Percentiles rank a stretch among this genome's conserved stretches.
Conservation (phyloP, 2,113 vertebrate genomes). For the Cettia cetti region DNA sequence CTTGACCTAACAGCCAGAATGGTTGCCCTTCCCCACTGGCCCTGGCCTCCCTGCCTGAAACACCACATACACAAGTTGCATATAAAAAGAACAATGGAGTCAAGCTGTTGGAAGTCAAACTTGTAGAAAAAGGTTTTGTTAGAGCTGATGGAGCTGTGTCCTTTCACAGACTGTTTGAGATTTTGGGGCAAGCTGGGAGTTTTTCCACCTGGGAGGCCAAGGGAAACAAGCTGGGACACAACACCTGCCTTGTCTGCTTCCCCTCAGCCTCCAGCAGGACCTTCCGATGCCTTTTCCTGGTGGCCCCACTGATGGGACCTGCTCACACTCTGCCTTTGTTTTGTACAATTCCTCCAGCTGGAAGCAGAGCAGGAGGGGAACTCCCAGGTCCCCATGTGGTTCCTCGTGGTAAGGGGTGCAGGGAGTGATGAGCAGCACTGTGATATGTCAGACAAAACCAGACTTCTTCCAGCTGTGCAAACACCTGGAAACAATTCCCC, state of each 20-base stretch:
- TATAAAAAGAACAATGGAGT: not conserved
- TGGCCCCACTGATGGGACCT: not conserved
- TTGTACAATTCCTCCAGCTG: not conserved
- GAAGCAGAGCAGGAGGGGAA: not conserved
- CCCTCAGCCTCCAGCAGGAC: not conserved
- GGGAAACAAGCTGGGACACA: not conserved
- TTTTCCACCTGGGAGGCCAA: conserved; percentile 12
- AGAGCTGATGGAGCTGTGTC: not conserved
- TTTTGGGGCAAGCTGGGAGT: not conserved
- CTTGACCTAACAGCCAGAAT: not conserved
- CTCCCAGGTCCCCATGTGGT: not conserved
- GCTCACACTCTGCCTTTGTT: conserved; percentile 48
- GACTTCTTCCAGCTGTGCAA: not conserved
- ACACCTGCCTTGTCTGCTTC: not conserved
- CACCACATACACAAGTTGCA: not conserved
- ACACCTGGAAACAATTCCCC: not conserved
- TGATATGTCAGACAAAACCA: not conserved
- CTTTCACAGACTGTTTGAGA: not conserved
- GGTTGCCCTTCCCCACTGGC: not conserved
- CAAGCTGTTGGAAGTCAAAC: conserved; percentile 40
- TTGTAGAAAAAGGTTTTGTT: conserved; percentile 7
- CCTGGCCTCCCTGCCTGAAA: conserved; percentile 10
- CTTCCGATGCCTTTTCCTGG: not conserved
- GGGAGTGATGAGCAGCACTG: conserved; percentile 18
- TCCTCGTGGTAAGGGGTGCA: not conserved